Percentiles rank a stretch among this genome's conserved stretches.
Evolutionary conservation across 2,888 invertebrate genomes (phyloP).

Genomic region (Drosophila colorata): DNA sequence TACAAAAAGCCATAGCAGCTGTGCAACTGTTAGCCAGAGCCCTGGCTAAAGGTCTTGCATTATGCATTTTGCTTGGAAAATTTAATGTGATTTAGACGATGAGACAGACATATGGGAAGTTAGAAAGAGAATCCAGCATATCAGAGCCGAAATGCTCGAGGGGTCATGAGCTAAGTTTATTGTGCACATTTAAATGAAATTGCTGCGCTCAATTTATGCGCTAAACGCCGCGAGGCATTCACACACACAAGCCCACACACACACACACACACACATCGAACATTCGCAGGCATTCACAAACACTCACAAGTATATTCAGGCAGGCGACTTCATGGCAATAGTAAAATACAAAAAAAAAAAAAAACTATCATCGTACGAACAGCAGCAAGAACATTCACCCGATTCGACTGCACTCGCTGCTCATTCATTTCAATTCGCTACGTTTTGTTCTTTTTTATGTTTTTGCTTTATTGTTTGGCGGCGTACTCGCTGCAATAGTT

Average conservation of each 20-base stretch:
- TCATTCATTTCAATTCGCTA: slow-evolving; percentile 57
- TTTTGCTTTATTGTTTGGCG: slow-evolving; percentile 52
- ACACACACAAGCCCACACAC: slow-evolving; percentile 26
- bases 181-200: slow-evolving; percentile 81
- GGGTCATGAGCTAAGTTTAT: slow-evolving; percentile 79
- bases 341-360: too few species aligned
- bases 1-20: slow-evolving; percentile 35
- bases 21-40: slow-evolving; percentile 25
- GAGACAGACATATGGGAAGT: slow-evolving; percentile 13
- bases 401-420: slow-evolving; percentile 57
- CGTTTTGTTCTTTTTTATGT: slow-evolving; percentile 13
- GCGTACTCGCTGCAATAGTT: slow-evolving; percentile 58
- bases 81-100: slow-evolving; percentile 75
- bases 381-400: slow-evolving; percentile 50
- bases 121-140: slow-evolving; percentile 20
- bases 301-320: slow-evolving; percentile 7
- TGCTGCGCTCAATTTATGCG: slow-evolving; percentile 80
- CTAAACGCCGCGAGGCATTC: slow-evolving; percentile 70
- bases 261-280: slow-evolving; percentile 7
- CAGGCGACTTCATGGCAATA: slow-evolving; percentile 23
- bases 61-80: slow-evolving; percentile 70
- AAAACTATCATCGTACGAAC: slow-evolving; percentile 7
- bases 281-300: slow-evolving; percentile 8
- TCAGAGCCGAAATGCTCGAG: slow-evolving; percentile 50
- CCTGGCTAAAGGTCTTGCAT: slow-evolving; percentile 52